Percentiles rank a stretch among this genome's conserved stretches.
Evolutionary conservation across 2,888 invertebrate genomes (phyloP).

Genomic region (Bruchidius siliquastri): DNA sequence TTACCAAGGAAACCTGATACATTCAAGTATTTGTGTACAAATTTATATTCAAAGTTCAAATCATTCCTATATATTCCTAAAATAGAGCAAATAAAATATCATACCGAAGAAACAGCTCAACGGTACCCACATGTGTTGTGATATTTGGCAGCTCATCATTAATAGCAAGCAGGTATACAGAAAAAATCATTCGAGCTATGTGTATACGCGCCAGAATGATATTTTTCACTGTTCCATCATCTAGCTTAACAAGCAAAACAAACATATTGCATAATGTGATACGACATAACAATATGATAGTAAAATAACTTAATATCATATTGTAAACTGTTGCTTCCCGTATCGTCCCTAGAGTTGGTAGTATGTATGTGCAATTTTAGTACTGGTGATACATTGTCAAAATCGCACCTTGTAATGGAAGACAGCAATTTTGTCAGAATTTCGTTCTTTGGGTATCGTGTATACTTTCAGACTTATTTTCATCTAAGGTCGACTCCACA

Average conservation of each 20-base stretch:
- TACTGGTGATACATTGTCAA: neutral
- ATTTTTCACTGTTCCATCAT: neutral
- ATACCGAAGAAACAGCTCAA: too few relatives aligned
- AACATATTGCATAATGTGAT: neutral
- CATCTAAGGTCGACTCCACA: too few relatives aligned
- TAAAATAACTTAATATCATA: neutral
- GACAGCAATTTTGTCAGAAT: too few relatives aligned
- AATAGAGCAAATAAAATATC: too few relatives aligned
- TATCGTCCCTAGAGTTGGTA: neutral
- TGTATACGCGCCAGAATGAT: neutral
- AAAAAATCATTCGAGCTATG: neutral
- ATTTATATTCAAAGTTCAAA: too few relatives aligned
- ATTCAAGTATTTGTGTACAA: too few relatives aligned
- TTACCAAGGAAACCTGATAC: too few relatives aligned
- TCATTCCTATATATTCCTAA: too few relatives aligned
- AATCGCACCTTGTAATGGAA: too few relatives aligned
- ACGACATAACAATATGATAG: neutral
- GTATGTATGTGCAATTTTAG: neutral
- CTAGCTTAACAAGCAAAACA: neutral
- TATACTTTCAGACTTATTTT: too few relatives aligned
- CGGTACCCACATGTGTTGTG: too few relatives aligned
- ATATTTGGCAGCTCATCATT: neutral
- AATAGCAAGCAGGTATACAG: neutral
- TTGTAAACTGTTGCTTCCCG: neutral
- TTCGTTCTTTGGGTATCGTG: too few relatives aligned